These are phyloP conservation scores for Hyphantria cunea DNA, from an alignment of 1,140 invertebrate species.

Conservation along the genomic window DNA sequence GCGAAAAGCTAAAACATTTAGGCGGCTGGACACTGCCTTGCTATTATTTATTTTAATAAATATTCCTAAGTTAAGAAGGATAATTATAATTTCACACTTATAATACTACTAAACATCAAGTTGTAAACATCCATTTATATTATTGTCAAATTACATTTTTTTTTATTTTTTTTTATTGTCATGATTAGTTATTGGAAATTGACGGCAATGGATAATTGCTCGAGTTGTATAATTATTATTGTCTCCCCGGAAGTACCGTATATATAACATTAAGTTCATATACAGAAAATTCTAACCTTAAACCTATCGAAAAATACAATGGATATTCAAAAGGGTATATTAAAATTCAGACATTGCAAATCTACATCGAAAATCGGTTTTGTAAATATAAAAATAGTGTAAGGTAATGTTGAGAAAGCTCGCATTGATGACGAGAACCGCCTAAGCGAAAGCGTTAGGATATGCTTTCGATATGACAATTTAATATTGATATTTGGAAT, in stretches of 20 bases:
- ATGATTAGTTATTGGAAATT: slow-evolving; percentile 51
- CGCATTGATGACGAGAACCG: slow-evolving; percentile 42
- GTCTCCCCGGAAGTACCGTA: slow-evolving; percentile 47
- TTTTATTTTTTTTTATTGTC: slow-evolving; percentile 45
- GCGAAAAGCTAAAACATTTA: slow-evolving; percentile 33
- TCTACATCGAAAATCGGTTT: slow-evolving; percentile 59
- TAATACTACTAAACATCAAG: slow-evolving; percentile 53
- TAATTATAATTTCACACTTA: slow-evolving; percentile 38
- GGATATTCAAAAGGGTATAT: slow-evolving; percentile 58
- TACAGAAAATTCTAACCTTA: slow-evolving; percentile 45
- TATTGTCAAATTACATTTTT: slow-evolving; percentile 35
- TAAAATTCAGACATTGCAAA: slow-evolving; percentile 55
- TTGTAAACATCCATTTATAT: slow-evolving; percentile 42
- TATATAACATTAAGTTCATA: slow-evolving; percentile 31
- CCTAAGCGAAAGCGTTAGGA: slow-evolving; percentile 59
- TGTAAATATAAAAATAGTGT: slow-evolving; percentile 72
- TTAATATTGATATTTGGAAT: slow-evolving; percentile 58
- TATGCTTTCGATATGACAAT: slow-evolving; percentile 73
- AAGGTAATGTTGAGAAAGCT: slow-evolving; percentile 59
- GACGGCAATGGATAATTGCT: slow-evolving; percentile 63
- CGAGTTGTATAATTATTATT: slow-evolving; percentile 56
- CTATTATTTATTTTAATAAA: slow-evolving; percentile 24
- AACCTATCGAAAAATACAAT: slow-evolving; percentile 70
- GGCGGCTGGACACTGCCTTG: slow-evolving; percentile 24
- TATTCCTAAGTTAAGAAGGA: slow-evolving; percentile 30